These are phyloP conservation scores for Laupala kohalensis DNA, from an alignment of 1,140 invertebrate species.

Conservation along the genomic window DNA sequence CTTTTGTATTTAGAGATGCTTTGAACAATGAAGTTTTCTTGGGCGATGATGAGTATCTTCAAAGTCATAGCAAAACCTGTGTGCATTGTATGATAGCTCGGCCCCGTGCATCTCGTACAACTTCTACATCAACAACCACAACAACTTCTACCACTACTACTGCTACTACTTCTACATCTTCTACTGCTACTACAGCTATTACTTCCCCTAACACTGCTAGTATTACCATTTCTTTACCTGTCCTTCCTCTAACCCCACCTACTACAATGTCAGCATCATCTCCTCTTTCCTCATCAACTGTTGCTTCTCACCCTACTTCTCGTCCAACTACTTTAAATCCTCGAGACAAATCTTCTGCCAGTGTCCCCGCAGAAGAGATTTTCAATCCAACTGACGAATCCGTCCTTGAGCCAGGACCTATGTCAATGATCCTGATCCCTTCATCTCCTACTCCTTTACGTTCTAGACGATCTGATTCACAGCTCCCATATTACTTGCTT, in stretches of 20 bases:
- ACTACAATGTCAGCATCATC: not conserved
- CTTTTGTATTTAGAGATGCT: slow-evolving; percentile 26
- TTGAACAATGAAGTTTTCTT: slow-evolving; percentile 46
- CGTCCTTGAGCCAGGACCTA: not conserved
- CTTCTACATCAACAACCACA: not conserved
- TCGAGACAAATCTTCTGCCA: not conserved
- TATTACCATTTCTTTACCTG: not conserved
- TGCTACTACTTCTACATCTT: not conserved
- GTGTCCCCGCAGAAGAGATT: not conserved
- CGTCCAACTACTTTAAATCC: not conserved
- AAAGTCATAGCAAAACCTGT: slow-evolving; percentile 30
- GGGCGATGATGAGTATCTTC: slow-evolving; percentile 43
- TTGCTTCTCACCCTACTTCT: not conserved
- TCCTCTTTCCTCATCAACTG: not conserved
- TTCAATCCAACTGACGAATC: not conserved
- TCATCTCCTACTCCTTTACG: slow-evolving; percentile 24
- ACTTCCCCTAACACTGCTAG: not conserved
- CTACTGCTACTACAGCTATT: not conserved
- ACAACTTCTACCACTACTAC: not conserved
- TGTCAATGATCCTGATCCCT: slow-evolving; percentile 18
- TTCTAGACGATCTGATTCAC: slow-evolving; percentile 23
- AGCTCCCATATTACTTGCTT: not conserved
- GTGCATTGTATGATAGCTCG: slow-evolving; percentile 35
- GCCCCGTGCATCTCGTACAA: not conserved
- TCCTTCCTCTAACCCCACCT: not conserved